These are phyloP conservation scores for Centrocercus urophasianus DNA, from an alignment of 2,113 vertebrate species.

Conservation along the genomic window DNA sequence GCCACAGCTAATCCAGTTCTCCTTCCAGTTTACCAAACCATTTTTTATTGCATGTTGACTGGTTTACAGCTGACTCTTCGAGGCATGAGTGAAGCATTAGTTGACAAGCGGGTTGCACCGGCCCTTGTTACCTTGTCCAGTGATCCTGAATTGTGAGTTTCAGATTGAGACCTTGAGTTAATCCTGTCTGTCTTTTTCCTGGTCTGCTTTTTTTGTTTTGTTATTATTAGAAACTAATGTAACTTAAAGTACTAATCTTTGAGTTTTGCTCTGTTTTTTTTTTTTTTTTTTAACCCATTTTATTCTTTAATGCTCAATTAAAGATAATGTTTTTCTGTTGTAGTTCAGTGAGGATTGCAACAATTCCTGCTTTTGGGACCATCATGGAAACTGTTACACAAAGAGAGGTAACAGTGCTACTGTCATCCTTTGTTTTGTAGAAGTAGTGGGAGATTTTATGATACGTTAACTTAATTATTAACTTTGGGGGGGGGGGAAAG, in stretches of 20 bases:
- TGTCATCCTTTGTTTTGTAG: not conserved
- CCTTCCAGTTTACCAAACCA: constrained; percentile 83
- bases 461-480: not conserved
- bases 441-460: not conserved
- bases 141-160: constrained; percentile 99
- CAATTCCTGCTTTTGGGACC: constrained; percentile 97
- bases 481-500: not conserved
- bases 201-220: constrained; percentile 70
- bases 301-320: constrained; percentile 34
- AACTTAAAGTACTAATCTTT: constrained; percentile 66
- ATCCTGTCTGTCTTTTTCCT: constrained; percentile 78
- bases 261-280: not conserved
- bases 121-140: constrained; percentile 99
- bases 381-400: constrained; percentile 99
- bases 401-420: constrained; percentile 87
- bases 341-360: constrained; percentile 98
- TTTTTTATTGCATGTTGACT: constrained; percentile 94
- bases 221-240: constrained; percentile 78
- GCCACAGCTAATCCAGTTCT: constrained; percentile 81
- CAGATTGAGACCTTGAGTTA: constrained; percentile 84
- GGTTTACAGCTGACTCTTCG: constrained; percentile 98
- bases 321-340: constrained; percentile 61
- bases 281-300: not conserved
- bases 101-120: constrained; percentile 99
- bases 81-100: constrained; percentile 99